Conservation (phyloP, 2,888 invertebrate genomes). For the Monochamus alternatus region DNA sequence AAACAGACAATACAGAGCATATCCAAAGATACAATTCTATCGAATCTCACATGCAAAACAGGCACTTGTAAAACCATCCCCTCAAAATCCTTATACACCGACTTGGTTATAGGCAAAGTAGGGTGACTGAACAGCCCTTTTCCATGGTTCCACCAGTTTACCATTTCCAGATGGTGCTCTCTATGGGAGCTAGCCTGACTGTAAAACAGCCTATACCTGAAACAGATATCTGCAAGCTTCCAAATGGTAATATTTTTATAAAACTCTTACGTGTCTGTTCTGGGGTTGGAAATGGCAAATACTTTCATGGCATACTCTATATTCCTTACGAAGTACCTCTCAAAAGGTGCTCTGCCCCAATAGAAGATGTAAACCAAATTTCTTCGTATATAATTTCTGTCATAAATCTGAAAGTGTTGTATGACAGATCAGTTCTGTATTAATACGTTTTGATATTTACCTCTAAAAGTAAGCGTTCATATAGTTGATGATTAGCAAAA, state of each 20-base stretch:
- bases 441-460: constrained; percentile 63
- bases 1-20: neutral
- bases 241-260: neutral
- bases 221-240: constrained; percentile 17
- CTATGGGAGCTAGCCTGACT: constrained; percentile 79
- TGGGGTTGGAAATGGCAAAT: constrained; percentile 79
- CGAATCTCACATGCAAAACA: constrained; percentile 78
- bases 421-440: neutral
- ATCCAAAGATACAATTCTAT: too few species aligned
- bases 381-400: constrained; percentile 75
- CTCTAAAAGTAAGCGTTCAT: constrained; percentile 74
- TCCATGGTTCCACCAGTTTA: constrained; percentile 83
- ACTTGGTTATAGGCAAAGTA: constrained; percentile 75
- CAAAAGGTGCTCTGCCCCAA: constrained; percentile 75
- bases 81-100: constrained; percentile 79
- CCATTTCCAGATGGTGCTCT: constrained; percentile 75
- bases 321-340: constrained; percentile 72
- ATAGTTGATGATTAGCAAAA: constrained; percentile 73
- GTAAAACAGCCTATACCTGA: constrained; percentile 81
- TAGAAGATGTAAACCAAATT: constrained; percentile 80
- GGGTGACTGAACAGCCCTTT: constrained; percentile 79
- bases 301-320: constrained; percentile 76
- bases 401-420: constrained; percentile 66
- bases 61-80: constrained; percentile 79
- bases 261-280: constrained; percentile 74